phyloP scores from a whole-genome alignment of 2,113 vertebrate genomes.

The chimpanzee (Pan troglodytes) region NHGRI_mPanTro3-v2.1_pri NC_072398.2:2930501-2931000 shows the following conservation, averaged over 20 bases:
- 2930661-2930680: slow-evolving; percentile 35
- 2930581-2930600: slow-evolving; percentile 70
- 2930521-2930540: slow-evolving; percentile 72
- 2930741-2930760: slow-evolving; percentile 69
- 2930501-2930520: slow-evolving; percentile 61
- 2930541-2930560: slow-evolving; percentile 48
- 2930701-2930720: slow-evolving; percentile 48
- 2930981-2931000: slow-evolving; percentile 57
- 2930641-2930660: slow-evolving; percentile 60
- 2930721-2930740: slow-evolving; percentile 63
- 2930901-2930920: slow-evolving; percentile 73
- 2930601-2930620: slow-evolving; percentile 61
- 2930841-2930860: slow-evolving; percentile 73
- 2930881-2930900: slow-evolving; percentile 61
- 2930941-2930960: slow-evolving; percentile 64
- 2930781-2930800: not conserved
- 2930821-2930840: slow-evolving; percentile 43
- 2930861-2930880: slow-evolving; percentile 61
- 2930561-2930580: slow-evolving; percentile 68
- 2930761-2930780: slow-evolving; percentile 35
- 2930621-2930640: slow-evolving; percentile 78
- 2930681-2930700: slow-evolving; percentile 64
- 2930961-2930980: slow-evolving; percentile 63
- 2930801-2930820: not conserved
- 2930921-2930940: slow-evolving; percentile 58